phyloP scores from a whole-genome alignment of 2,888 invertebrate genomes.

The Loripinus fragilis region DNA sequence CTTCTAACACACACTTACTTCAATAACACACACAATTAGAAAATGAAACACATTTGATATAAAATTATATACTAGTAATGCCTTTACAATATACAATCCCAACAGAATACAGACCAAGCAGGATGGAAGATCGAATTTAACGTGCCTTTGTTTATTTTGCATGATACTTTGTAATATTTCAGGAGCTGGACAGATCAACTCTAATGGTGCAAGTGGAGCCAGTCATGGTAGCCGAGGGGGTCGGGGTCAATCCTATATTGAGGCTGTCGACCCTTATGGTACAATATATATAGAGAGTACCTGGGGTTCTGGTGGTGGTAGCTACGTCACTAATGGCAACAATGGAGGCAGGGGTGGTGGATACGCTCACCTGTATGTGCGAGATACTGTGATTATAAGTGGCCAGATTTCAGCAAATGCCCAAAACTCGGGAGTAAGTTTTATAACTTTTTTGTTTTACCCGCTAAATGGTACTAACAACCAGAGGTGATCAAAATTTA shows the following conservation, averaged over 20 bases:
- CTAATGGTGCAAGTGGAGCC: slow-evolving; percentile 64
- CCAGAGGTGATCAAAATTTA: too few relatives aligned
- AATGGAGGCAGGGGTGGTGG: slow-evolving; percentile 72
- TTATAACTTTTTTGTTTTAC: neutral
- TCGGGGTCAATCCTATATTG: slow-evolving; percentile 35
- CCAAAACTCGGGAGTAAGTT: slow-evolving; percentile 51
- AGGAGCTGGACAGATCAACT: slow-evolving; percentile 44
- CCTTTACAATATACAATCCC: too few relatives aligned
- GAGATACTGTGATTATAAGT: slow-evolving; percentile 44
- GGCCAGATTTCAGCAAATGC: slow-evolving; percentile 57
- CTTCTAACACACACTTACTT: too few relatives aligned
- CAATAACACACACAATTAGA: too few relatives aligned
- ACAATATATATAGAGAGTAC: slow-evolving; percentile 59
- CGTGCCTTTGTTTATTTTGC: too few relatives aligned
- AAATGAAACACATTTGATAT: too few relatives aligned
- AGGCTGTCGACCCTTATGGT: slow-evolving; percentile 61
- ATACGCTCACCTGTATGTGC: slow-evolving; percentile 45
- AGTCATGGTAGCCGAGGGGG: slow-evolving; percentile 72
- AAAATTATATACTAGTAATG: too few relatives aligned
- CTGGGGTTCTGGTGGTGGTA: slow-evolving; percentile 73
- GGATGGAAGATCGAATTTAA: too few relatives aligned
- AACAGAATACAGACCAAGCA: too few relatives aligned
- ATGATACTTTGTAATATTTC: too few relatives aligned
- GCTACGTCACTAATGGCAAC: slow-evolving; percentile 31
- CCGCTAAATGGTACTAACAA: too few relatives aligned